A percentile compares a stretch with the other conserved stretches of the same genome.
phyloP scores from a whole-genome alignment of 2,113 vertebrate species.

The Phyllostomus hastatus region DNA sequence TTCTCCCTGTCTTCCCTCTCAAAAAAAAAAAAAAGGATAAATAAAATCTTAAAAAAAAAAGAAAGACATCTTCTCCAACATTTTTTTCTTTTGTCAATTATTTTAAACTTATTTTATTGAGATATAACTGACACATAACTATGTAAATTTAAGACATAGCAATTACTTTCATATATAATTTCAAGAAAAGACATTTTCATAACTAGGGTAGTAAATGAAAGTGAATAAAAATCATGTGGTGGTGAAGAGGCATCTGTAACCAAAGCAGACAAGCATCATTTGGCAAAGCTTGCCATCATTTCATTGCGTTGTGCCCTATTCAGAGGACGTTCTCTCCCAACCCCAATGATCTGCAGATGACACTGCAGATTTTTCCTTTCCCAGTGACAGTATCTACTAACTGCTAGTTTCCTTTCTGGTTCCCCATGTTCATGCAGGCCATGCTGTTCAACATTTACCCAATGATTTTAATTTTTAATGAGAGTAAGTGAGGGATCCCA shows the following conservation, averaged over 20 bases:
- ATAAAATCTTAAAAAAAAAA: too few species aligned
- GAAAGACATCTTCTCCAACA: neutral
- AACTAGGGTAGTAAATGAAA: neutral
- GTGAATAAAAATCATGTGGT: neutral
- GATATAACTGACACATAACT: neutral
- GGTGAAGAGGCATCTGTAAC: neutral
- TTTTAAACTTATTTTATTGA: neutral
- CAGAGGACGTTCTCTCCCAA: neutral
- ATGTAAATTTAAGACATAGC: neutral
- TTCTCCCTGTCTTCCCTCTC: too few species aligned
- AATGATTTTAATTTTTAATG: conserved; percentile 53
- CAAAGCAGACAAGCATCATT: too few species aligned
- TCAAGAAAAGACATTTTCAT: neutral
- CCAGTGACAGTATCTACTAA: neutral
- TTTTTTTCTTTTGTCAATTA: neutral
- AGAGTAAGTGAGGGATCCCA: neutral
- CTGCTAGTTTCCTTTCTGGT: neutral
- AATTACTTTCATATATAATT: neutral
- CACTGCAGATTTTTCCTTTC: neutral
- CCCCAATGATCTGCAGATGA: neutral
- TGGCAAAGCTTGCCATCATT: neutral
- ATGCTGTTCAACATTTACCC: neutral
- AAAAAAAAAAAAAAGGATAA: too few species aligned
- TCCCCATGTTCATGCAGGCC: neutral
- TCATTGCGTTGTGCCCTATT: neutral